These are phyloP conservation scores for Dermatophagoides farinae DNA, from an alignment of 1,140 invertebrate genomes.

Conservation along the genomic window DNA sequence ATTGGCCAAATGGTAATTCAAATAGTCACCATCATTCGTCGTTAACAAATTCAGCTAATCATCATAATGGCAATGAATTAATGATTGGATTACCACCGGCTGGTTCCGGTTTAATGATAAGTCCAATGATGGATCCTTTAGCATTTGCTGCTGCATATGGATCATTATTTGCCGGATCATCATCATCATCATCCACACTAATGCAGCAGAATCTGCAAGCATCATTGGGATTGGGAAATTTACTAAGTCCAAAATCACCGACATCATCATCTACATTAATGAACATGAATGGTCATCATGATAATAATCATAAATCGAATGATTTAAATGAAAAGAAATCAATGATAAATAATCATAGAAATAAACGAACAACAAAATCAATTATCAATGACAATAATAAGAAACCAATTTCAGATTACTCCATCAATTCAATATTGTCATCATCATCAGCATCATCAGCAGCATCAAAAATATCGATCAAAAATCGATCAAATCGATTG, in stretches of 20 bases:
- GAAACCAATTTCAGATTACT: slow-evolving; percentile 3
- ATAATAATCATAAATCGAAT: background rate
- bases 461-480: no score
- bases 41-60: background rate
- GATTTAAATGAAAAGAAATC: background rate
- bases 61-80: background rate
- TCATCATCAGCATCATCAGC: background rate
- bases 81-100: no score
- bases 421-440: slow-evolving; percentile 3
- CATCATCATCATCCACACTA: no score
- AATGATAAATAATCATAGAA: background rate
- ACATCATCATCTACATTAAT: background rate
- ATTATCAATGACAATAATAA: background rate
- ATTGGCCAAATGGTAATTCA: no score
- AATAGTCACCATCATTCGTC: background rate
- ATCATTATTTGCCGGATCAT: background rate
- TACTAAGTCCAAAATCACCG: background rate
- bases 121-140: background rate
- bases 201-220: no score
- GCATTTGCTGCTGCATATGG: background rate
- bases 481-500: no score
- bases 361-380: background rate
- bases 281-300: background rate
- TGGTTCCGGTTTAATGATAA: no score
- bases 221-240: background rate